Base-by-base conservation (phyloP, 2,797 vertebrate genomes). In the Propithecus perrieri region DNA sequence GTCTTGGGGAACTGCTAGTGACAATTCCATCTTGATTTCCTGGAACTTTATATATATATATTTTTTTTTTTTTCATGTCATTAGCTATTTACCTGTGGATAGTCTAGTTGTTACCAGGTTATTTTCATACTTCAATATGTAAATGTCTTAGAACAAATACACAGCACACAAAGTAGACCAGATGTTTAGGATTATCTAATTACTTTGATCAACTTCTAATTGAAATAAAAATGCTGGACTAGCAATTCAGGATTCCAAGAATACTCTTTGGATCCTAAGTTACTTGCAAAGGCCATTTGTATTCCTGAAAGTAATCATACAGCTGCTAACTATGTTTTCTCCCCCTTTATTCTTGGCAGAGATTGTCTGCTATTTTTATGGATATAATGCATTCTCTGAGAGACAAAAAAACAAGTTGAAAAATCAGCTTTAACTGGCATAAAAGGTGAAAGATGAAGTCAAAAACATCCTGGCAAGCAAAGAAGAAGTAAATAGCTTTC, bases 81-180 rank as follows among this genome's bases (percentile, higher is more conserved):
- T 10, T 24, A 4, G 7, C 7, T n/a, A 5, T 20, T 20, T 18
- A 74, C 0, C 11, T 35, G 7, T 4, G 1, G 28, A 22, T 4
- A 6, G 17, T 57, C 55, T 5, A n/a, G 9, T 11, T 18, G 28
- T 35, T 18, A 8, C n/a, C 41, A 48, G 13, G 13, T 28, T 4
- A 0, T 43, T 46, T 69, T 28, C 50, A 2, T 4, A 8, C 1
- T 11, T 46, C n/a, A 5, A 33, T 9, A 7, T 46, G 18, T 6
- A 33, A 74, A 46, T 17, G 5, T 46, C 59, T 43, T 30, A 41
- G 38, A 92, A 48, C 24, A 43, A 14, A 9, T 7, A 35, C 43
- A n/a, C 7, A n/a, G 35, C 53, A n/a, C 18, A 11, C 18, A 11
- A 22, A 22, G 24, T 5, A 28, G 22, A 41, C 7, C 7, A 7